Evolutionary conservation across 2,113 vertebrate species (phyloP), one percentile per base, ranked within the genome.

Genomic region (Colistium nudipinnis): DNA sequence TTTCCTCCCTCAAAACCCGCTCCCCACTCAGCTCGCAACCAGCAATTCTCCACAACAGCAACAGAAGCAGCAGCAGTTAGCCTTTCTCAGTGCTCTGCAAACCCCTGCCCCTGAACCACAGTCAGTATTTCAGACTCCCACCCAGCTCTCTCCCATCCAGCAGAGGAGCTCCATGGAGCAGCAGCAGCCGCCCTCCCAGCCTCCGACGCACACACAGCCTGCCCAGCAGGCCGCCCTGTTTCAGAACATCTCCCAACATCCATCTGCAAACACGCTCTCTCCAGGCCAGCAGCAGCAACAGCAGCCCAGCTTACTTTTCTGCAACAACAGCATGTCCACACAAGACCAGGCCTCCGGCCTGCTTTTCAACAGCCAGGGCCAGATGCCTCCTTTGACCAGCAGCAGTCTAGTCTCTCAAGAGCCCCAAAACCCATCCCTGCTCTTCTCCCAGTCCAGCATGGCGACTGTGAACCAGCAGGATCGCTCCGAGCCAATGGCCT

Each of bases 401-500:
- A 91, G 74, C 57, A 91, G 76, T 72, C 53, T 92, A 2, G 78
- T 87, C 65, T 80, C 88, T 78, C 90, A 96, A 75, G 95, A 98
- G 62, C 92, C 95, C 5, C 95, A 94, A 62, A 96, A 91, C 83
- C 90, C 94, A 38, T 87, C 96, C 27, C 84, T 96, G 64, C 95
- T 96, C 75, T 96, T 96, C 72, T 93, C 97, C 1, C 96, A 96
- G 85, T 87, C 90, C 68, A 93, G 86, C 74, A 92, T 96, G 91
- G 90, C 95, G 7, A 61, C 93, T 0, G 94, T 96, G 74, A 94
- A 90, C 84, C 92, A 90, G 71, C 96, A 95, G 87, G 94, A 95
- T 25, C 92, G 93, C 27, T 88, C 92, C 22, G 95, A 96, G 85
- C 94, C 95, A 63, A 98, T 99, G 95, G 94, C 96, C 30, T 95